Evolutionary conservation across 2,113 vertebrate genomes (phyloP).

Genomic region (Psammodynastes pulverulentus): DNA sequence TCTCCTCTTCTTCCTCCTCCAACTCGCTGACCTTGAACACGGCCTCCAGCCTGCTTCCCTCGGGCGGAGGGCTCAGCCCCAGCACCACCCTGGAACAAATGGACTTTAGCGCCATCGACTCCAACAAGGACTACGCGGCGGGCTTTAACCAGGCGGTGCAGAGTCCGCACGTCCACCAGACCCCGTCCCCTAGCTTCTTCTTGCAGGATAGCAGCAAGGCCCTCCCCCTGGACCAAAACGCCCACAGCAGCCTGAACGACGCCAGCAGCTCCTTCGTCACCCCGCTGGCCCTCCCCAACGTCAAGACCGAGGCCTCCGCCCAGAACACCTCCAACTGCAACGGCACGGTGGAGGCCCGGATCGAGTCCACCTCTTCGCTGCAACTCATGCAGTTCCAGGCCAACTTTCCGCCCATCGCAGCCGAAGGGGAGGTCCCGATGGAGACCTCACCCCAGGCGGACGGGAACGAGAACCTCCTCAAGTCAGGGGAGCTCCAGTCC

Average conservation of each 20-base stretch:
- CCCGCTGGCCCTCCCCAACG: conserved; percentile 68
- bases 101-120: conserved; percentile 98
- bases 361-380: conserved; percentile 81
- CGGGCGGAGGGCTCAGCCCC: conserved; percentile 94
- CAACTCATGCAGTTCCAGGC: conserved; percentile 97
- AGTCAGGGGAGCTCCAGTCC: conserved; percentile 86
- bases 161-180: conserved; percentile 92
- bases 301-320: conserved; percentile 87
- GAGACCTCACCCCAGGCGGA: conserved; percentile 77
- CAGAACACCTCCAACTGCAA: conserved; percentile 88
- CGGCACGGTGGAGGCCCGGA: conserved; percentile 77
- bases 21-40: conserved; percentile 82
- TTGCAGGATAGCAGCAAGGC: conserved; percentile 88
- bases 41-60: conserved; percentile 86
- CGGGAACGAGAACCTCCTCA: conserved; percentile 83
- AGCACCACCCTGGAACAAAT: conserved; percentile 98
- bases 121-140: conserved; percentile 91
- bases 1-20: conserved; percentile 78
- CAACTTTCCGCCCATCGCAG: conserved; percentile 81
- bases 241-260: conserved; percentile 75
- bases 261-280: conserved; percentile 70
- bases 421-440: conserved; percentile 82
- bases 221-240: conserved; percentile 71
- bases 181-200: conserved; percentile 94
- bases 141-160: conserved; percentile 86